Conservation (phyloP, 2,888 invertebrate genomes). For the Drepana falcataria region DNA sequence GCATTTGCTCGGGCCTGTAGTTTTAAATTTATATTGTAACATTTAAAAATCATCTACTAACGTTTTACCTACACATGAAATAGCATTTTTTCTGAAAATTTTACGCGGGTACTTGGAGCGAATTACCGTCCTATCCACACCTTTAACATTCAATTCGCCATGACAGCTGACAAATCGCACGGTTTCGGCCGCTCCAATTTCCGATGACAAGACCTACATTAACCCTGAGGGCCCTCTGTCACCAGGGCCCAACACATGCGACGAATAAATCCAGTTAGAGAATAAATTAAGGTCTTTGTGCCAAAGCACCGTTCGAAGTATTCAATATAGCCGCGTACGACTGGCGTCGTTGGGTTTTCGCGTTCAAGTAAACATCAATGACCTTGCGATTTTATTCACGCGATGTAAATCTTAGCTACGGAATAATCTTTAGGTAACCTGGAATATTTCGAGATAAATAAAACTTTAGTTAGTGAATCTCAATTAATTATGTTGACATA, state of each 20-base stretch:
- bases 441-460: no score
- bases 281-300: constrained; percentile 75
- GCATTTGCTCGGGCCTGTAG: no score
- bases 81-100: constrained; percentile 1
- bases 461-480: no score
- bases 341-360: constrained; percentile 37
- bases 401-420: no score
- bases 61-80: background rate
- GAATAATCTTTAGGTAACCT: no score
- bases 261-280: constrained; percentile 70
- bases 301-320: constrained; percentile 51
- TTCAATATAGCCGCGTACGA: constrained; percentile 36
- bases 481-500: no score
- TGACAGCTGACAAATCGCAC: constrained; percentile 66
- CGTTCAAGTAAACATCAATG: constrained; percentile 42
- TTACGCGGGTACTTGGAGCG: constrained; percentile 9
- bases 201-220: constrained; percentile 72
- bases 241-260: constrained; percentile 56
- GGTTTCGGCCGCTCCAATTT: constrained; percentile 63
- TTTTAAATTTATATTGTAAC: no score
- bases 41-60: no score
- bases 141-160: constrained; percentile 56
- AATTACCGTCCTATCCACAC: constrained; percentile 31
- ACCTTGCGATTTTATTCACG: constrained; percentile 39
- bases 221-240: constrained; percentile 71